phyloP scores from a whole-genome alignment of 2,797 vertebrate genomes.

The Sebastes vulpes region DNA sequence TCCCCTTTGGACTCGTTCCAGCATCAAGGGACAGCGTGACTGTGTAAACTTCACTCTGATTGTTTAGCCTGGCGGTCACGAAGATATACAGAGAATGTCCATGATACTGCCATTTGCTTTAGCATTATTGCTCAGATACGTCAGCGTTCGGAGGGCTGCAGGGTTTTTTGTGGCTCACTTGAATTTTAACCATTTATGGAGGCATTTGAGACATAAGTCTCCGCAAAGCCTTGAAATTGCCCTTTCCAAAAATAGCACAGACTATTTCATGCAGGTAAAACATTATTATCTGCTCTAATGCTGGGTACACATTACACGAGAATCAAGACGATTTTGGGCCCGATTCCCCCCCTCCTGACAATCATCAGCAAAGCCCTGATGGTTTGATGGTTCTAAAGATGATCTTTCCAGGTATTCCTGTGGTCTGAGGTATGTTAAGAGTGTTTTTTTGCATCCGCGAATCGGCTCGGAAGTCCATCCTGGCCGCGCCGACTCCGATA shows the following conservation, averaged over 20 bases:
- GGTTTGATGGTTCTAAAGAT: too few species aligned
- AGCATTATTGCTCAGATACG: conserved; percentile 10
- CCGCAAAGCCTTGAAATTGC: conserved; percentile 25
- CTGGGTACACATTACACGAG: too few species aligned
- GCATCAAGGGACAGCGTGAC: conserved; percentile 39
- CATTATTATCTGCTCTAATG: conserved; percentile 29
- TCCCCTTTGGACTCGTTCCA: conserved; percentile 32
- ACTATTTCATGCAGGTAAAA: conserved; percentile 16
- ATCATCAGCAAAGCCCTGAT: too few species aligned
- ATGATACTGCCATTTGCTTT: conserved; percentile 49
- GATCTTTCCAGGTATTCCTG: too few species aligned
- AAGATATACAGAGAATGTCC: conserved; percentile 61
- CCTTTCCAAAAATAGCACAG: conserved; percentile 19
- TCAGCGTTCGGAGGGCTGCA: neutral
- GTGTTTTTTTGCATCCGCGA: too few species aligned
- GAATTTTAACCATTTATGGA: conserved; percentile 71
- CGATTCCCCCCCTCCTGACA: too few species aligned
- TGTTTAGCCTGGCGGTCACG: conserved; percentile 75
- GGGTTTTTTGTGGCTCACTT: conserved; percentile 8
- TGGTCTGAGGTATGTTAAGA: too few species aligned
- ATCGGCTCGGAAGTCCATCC: too few species aligned
- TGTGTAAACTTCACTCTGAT: conserved; percentile 73
- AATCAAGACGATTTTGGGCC: too few species aligned
- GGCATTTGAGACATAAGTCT: conserved; percentile 15
- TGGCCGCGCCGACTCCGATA: too few species aligned